Base-by-base conservation (phyloP, 2,888 invertebrate species). In the Caenorhabditis sp. region DNA sequence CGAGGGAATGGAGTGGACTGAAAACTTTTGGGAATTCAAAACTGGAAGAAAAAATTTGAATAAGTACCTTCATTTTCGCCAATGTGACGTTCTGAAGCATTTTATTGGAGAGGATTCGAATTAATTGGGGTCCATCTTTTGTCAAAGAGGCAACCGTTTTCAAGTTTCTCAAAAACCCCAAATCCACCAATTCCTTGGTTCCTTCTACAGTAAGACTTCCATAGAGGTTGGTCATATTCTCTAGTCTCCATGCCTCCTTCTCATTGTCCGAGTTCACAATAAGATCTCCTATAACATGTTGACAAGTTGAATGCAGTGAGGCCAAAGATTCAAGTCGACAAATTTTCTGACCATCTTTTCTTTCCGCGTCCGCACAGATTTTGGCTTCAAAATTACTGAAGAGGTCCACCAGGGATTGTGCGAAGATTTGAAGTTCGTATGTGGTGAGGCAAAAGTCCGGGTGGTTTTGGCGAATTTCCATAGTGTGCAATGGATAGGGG, bases 311-410 rank as follows among this genome's bases (percentile, higher is more conserved):
- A 0, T 41, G n/a, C 61, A 61, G 38, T 10, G 38, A 38, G 38
- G 47, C 26, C n/a, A 64, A 28, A 8, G 3, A 16, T n/a, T 47
- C 28, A 7, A 26, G 47, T 5, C 8, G 26, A 16, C 63, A 64
- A 24, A 47, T 19, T 47, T 64, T 64, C 10, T 64, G 63, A 4
- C 63, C 63, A 47, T 64, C 63, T 47, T 28, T 47, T 28, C 63
- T 44, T 14, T 1, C n/a, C 6, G 28, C 16, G 28, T 64, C 47
- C 4, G 16, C 0, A 14, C 63, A 64, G 6, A 16, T 7, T 16
- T 16, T 44, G 7, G 44, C 63, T 7, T n/a, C 1, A 41, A 41
- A 0, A 4, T n/a, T 5, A 61, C 14, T 0, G 19, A 19, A 19
- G 19, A 47, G 7, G 19, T 10, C 2, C 6, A 47, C 47, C n/a